phyloP scores from a whole-genome alignment of 2,113 vertebrate genomes.

The Empidonax traillii region DNA sequence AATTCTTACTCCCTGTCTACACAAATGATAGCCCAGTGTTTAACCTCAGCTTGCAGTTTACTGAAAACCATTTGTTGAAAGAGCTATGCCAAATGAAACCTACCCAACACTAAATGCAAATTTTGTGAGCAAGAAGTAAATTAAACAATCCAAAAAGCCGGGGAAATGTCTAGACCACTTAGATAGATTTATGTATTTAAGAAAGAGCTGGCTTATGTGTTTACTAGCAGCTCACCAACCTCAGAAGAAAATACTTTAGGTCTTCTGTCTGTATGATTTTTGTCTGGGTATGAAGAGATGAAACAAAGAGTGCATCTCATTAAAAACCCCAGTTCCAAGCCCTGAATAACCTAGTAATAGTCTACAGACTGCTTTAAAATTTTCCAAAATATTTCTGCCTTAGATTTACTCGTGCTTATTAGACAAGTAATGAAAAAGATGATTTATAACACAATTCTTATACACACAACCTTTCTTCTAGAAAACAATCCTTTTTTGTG shows the following conservation, averaged over 20 bases:
- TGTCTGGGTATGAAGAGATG: neutral
- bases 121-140: neutral
- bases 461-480: conserved; percentile 1
- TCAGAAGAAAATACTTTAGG: neutral
- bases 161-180: neutral
- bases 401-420: neutral
- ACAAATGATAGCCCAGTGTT: neutral
- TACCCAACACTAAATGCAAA: neutral
- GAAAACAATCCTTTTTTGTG: neutral
- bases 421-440: neutral
- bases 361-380: neutral
- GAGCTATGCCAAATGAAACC: neutral
- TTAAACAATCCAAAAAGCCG: neutral
- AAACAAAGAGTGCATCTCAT: neutral
- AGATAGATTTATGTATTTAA: neutral
- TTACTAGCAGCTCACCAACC: neutral
- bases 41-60: neutral
- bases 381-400: neutral
- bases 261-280: neutral
- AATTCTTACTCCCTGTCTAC: neutral
- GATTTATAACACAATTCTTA: neutral
- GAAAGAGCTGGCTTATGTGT: neutral
- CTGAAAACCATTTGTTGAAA: neutral
- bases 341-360: neutral
- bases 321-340: neutral